Conservation (phyloP, 2,113 vertebrate genomes). For the Chionodraco myersi region DNA sequence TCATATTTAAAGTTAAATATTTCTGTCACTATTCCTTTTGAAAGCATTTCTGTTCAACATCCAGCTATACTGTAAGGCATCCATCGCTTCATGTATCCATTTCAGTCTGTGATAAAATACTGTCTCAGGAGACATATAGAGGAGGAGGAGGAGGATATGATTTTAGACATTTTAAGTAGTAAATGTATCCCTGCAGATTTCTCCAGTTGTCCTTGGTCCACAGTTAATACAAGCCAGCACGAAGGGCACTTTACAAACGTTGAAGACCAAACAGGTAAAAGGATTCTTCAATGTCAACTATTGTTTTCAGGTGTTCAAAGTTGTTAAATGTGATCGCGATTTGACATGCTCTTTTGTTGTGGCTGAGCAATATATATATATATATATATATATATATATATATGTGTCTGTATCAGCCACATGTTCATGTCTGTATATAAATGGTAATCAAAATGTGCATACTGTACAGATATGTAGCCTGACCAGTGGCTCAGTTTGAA, state of each 20-base stretch:
- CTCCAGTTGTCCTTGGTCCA: not conserved
- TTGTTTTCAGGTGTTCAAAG: slow-evolving; percentile 29
- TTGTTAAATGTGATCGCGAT: not conserved
- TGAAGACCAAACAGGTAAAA: not conserved
- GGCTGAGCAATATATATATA: not conserved
- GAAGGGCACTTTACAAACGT: slow-evolving; percentile 23
- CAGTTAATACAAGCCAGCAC: not conserved
- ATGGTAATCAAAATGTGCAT: not conserved
- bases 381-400: too few species aligned
- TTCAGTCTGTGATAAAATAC: too few species aligned
- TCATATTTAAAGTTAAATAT: not conserved
- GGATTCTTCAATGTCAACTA: slow-evolving; percentile 17
- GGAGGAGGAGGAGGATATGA: not conserved
- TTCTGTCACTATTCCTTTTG: not conserved
- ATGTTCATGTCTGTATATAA: not conserved
- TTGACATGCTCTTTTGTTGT: not conserved
- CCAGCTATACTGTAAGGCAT: not conserved
- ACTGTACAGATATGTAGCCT: not conserved
- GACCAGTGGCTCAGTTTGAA: not conserved
- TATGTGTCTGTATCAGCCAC: not conserved
- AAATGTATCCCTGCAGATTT: not conserved
- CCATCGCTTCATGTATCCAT: not conserved
- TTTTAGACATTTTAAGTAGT: not conserved
- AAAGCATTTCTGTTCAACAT: not conserved
- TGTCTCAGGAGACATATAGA: too few species aligned